phyloP scores from a whole-genome alignment of 2,797 vertebrate species.

The Rousettus madagascariensis region DNA sequence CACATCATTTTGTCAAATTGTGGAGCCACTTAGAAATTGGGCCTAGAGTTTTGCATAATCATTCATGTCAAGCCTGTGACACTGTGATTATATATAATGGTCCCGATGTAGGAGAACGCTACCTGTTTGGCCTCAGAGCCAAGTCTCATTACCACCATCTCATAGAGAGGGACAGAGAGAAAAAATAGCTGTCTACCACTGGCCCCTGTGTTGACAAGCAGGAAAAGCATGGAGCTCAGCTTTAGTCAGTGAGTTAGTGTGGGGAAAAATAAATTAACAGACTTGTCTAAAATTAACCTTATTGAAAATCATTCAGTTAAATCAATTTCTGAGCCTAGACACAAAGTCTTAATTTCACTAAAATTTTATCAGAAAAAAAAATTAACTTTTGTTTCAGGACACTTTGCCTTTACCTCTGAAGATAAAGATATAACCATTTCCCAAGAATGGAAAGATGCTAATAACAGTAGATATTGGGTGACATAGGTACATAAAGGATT shows the following conservation, averaged over 20 bases:
- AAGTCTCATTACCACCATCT: background rate
- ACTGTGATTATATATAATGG: slow-evolving; percentile 65
- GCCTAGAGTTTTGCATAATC: slow-evolving; percentile 66
- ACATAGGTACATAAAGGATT: background rate
- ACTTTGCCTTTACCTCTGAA: background rate
- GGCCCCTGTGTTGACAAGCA: background rate
- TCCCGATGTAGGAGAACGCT: slow-evolving; percentile 45
- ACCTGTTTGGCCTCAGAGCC: slow-evolving; percentile 45
- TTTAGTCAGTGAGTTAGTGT: background rate
- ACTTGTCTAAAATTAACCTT: slow-evolving; percentile 8
- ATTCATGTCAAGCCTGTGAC: slow-evolving; percentile 64
- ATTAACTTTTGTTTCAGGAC: background rate
- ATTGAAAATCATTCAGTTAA: slow-evolving; percentile 7
- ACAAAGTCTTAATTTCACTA: slow-evolving; percentile 9
- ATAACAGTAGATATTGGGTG: background rate
- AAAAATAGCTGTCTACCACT: background rate
- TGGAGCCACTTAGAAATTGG: slow-evolving; percentile 70
- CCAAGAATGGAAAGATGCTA: background rate
- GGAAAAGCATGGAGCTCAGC: background rate
- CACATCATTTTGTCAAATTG: slow-evolving; percentile 72
- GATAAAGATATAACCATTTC: background rate
- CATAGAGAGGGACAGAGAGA: background rate
- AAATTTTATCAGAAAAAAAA: background rate
- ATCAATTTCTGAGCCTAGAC: slow-evolving; percentile 15
- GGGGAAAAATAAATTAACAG: background rate